Evolutionary conservation across 2,888 invertebrate species (phyloP), one percentile per base, ranked within the genome.

Genomic region (Acronicta psi): DNA sequence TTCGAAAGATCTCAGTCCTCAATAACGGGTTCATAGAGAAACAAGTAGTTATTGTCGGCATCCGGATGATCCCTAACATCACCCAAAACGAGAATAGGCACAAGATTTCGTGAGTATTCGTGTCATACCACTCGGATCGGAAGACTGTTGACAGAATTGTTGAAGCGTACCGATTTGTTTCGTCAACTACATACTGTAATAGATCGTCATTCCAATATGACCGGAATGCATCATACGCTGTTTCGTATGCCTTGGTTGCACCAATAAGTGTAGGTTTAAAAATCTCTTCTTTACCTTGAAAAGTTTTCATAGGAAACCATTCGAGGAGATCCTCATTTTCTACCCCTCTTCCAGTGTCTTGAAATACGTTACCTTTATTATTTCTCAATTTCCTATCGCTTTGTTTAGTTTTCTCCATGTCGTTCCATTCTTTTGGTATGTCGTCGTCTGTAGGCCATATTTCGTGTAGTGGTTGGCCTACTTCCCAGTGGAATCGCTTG

Each of bases 191-290:
- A 14, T 41, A n/a, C 8, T 38, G n/a, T 37, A 64, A 17, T 16
- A 66, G 36, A 11, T 36, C 25, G 18, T 63, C 57, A 36, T 50
- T 51, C 63, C 60, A 64, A 36, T 37, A 55, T 13, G 43, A 49
- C 10, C 55, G 60, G 37, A 70, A 61, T n/a, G 64, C 62, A 2
- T 59, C 46, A 61, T 62, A 64, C 8, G 58, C 20, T 8, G 38
- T 29, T 4, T 13, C 2, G 25, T 23, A 17, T 13, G 2, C 2
- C 14, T 43, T 9, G n/a, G 46, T 34, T 2, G 53, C 23, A 31
- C 53, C 53, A 4, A 45, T 54, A 10, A 11, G 45, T 23, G 23
- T 20, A 8, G 37, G 40, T n/a, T 0, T 41, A 43, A 59, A 59
- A 14, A 7, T 0, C 9, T 59, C 51, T 9, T 46, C 42, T 2